phyloP scores from a whole-genome alignment of 2,888 invertebrate genomes.

The Eupithecia exiguata region DNA sequence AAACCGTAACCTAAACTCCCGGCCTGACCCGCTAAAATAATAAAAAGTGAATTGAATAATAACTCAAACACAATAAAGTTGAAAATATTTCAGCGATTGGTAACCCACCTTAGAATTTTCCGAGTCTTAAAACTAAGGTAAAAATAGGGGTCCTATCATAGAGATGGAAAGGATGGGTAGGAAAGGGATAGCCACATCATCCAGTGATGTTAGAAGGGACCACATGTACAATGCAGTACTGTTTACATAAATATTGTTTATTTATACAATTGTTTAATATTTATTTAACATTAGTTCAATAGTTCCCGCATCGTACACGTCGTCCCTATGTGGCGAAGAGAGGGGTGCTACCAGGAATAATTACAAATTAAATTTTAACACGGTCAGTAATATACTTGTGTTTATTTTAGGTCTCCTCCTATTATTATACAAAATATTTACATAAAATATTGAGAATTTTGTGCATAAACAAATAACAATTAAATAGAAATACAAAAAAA shows the following conservation, averaged over 20 bases:
- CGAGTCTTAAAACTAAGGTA: slow-evolving; percentile 12
- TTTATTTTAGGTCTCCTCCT: slow-evolving; percentile 84
- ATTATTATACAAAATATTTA: slow-evolving; percentile 85
- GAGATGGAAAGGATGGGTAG: slow-evolving; percentile 58
- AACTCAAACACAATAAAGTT: slow-evolving; percentile 7
- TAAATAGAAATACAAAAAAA: slow-evolving; percentile 84
- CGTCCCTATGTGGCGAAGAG: slow-evolving; percentile 83
- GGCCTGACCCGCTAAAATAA: slow-evolving; percentile 80
- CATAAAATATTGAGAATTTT: slow-evolving; percentile 84
- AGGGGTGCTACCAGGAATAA: slow-evolving; percentile 85
- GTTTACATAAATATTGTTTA: slow-evolving; percentile 38
- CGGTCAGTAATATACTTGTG: slow-evolving; percentile 84
- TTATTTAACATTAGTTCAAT: slow-evolving; percentile 34
- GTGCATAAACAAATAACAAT: slow-evolving; percentile 85
- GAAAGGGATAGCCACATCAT: slow-evolving; percentile 71
- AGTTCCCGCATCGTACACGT: slow-evolving; percentile 72
- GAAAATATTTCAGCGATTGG: slow-evolving; percentile 4
- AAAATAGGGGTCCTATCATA: slow-evolving; percentile 28
- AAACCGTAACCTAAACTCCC: slow-evolving; percentile 85
- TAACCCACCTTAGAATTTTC: slow-evolving; percentile 33
- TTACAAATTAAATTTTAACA: slow-evolving; percentile 83
- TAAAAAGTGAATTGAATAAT: slow-evolving; percentile 33
- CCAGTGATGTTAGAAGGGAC: slow-evolving; percentile 56
- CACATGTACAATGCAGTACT: slow-evolving; percentile 71
- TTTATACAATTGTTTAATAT: slow-evolving; percentile 36